Evolutionary conservation across 2,113 vertebrate genomes (phyloP).

Genomic region (Scortum barcoo): DNA sequence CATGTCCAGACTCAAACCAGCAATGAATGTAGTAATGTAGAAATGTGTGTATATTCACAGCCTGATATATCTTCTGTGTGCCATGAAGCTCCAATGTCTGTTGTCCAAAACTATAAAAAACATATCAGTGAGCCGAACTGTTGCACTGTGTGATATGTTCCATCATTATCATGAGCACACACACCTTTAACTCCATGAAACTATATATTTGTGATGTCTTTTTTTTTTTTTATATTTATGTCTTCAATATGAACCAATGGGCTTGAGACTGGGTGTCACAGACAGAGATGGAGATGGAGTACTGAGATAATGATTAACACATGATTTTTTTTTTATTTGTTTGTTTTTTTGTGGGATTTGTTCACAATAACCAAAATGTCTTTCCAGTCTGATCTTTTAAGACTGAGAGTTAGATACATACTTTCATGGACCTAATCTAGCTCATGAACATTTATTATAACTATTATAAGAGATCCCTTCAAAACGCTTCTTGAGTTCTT

Average conservation of each 20-base stretch:
- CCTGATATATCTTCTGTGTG: neutral
- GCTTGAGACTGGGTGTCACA: neutral
- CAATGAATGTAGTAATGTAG: too few species aligned
- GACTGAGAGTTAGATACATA: neutral
- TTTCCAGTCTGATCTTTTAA: neutral
- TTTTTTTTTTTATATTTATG: neutral
- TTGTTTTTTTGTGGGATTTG: neutral
- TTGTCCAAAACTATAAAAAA: too few species aligned
- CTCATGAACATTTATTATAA: neutral
- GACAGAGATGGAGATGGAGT: neutral
- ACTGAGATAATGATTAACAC: neutral
- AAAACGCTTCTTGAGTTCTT: too few species aligned
- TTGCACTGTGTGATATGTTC: neutral
- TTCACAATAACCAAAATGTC: neutral
- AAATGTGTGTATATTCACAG: too few species aligned
- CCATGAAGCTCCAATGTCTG: neutral
- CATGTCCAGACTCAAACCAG: too few species aligned
- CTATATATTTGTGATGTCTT: neutral
- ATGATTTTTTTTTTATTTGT: neutral
- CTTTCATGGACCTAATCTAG: neutral
- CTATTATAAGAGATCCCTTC: too few species aligned
- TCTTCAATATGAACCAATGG: neutral
- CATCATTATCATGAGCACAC: neutral
- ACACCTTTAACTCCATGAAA: neutral
- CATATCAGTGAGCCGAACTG: too few species aligned